A percentile compares a stretch with the other conserved stretches of the same genome.
Evolutionary conservation across 1,140 invertebrate genomes (phyloP).

Genomic region (Penaeus indicus): DNA sequence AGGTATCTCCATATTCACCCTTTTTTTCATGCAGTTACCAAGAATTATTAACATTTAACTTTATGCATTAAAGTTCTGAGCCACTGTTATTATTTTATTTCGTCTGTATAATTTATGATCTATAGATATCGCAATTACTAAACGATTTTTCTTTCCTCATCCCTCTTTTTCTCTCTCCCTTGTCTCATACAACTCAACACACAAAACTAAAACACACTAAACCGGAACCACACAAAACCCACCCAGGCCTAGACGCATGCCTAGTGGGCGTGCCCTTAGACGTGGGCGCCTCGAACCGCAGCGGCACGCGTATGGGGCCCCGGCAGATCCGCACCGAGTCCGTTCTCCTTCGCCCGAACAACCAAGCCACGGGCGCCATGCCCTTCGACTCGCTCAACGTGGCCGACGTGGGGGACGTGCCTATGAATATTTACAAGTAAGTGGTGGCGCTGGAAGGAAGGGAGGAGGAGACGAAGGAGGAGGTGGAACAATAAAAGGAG

Average conservation of each 20-base stretch:
- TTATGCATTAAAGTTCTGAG: too few species aligned
- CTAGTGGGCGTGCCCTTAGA: constrained; percentile 52
- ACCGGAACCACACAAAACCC: background rate
- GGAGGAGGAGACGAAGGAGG: background rate
- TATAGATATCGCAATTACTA: too few species aligned
- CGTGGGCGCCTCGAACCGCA: constrained; percentile 39
- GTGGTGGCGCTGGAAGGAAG: background rate
- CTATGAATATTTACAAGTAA: constrained; percentile 43
- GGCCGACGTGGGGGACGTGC: constrained; percentile 48
- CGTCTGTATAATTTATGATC: too few species aligned
- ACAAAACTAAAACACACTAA: background rate
- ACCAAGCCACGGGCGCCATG: background rate
- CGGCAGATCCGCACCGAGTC: constrained; percentile 55
- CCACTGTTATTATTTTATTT: too few species aligned
- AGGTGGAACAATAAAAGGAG: too few species aligned
- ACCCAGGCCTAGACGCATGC: constrained; percentile 42
- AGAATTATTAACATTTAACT: too few species aligned
- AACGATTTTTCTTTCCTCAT: too few species aligned
- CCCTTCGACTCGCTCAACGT: constrained; percentile 36
- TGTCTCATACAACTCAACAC: too few species aligned
- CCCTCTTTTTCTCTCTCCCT: background rate
- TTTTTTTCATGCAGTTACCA: too few species aligned
- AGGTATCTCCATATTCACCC: too few species aligned
- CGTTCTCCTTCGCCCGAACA: constrained; percentile 11
- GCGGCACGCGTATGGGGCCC: constrained; percentile 43